phyloP scores from a whole-genome alignment of 2,888 invertebrate genomes.

The Alitta virens region DNA sequence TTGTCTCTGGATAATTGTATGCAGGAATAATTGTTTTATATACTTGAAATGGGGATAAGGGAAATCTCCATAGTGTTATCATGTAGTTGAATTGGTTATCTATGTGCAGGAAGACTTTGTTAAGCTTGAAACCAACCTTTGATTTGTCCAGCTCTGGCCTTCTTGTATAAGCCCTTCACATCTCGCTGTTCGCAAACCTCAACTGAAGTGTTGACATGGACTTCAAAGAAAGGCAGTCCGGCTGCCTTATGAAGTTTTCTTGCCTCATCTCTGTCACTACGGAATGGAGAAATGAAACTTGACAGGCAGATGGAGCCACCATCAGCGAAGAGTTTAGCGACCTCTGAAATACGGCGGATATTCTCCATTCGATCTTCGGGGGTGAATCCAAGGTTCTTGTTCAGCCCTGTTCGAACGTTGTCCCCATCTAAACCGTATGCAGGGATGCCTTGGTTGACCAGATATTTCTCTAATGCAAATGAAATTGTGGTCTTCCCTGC shows the following conservation, averaged over 20 bases:
- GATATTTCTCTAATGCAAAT: conserved; percentile 91
- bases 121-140: conserved; percentile 60
- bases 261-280: conserved; percentile 88
- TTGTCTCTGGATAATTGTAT: too few species aligned
- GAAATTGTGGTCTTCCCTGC: conserved; percentile 98
- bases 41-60: too few species aligned
- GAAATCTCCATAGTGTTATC: too few species aligned
- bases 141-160: conserved; percentile 91
- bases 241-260: conserved; percentile 84
- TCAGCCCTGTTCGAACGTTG: conserved; percentile 92
- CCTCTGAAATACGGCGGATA: conserved; percentile 93
- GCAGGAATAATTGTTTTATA: too few species aligned
- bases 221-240: conserved; percentile 87
- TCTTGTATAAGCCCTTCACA: conserved; percentile 95
- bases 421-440: conserved; percentile 97
- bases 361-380: conserved; percentile 95
- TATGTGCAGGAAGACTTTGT: too few species aligned
- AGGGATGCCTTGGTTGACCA: conserved; percentile 87
- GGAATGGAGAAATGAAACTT: conserved; percentile 96
- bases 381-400: conserved; percentile 91
- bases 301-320: conserved; percentile 95
- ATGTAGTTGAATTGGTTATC: too few species aligned
- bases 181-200: conserved; percentile 92
- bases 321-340: conserved; percentile 95
- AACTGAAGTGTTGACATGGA: conserved; percentile 94